A percentile compares a stretch with the other conserved stretches of the same genome.
Conservation (phyloP, 35 echinoderm and acorn worm species). For the Ptychodera flava region DNA sequence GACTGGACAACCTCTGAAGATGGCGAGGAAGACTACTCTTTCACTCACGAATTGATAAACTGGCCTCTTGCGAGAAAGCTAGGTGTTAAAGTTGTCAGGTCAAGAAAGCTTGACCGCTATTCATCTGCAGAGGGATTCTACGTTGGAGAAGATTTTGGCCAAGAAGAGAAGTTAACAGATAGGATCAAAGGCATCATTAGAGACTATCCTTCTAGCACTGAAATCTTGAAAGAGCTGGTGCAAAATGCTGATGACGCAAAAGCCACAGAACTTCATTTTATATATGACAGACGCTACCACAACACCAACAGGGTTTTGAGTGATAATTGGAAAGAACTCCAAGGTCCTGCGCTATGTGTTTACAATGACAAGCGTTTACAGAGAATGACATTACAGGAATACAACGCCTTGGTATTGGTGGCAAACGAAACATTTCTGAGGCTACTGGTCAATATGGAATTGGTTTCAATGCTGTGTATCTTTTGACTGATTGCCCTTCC, state of each 20-base stretch:
- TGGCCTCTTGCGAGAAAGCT: constrained; percentile 14
- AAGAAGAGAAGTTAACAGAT: constrained; percentile 60
- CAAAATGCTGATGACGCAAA: constrained; percentile 97
- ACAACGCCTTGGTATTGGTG: constrained; percentile 51
- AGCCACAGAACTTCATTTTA: constrained; percentile 81
- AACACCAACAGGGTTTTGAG: constrained; percentile 18
- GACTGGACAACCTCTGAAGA: constrained; percentile 27
- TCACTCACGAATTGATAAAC: constrained; percentile 27
- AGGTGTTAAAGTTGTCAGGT: constrained; percentile 37
- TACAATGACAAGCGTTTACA: constrained; percentile 61
- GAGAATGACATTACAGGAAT: constrained; percentile 65
- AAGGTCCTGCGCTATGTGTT: constrained; percentile 48
- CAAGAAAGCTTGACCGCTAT: constrained; percentile 30
- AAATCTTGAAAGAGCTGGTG: constrained; percentile 75
- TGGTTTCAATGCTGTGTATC: constrained; percentile 56
- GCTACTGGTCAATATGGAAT: constrained; percentile 53
- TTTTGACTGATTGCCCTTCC: constrained; percentile 66
- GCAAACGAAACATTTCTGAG: constrained; percentile 31
- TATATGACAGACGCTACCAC: constrained; percentile 55
- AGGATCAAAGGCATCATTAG: constrained; percentile 58
- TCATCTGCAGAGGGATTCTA: background rate
- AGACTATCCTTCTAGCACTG: constrained; percentile 55
- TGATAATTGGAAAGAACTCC: constrained; percentile 18
- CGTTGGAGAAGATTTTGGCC: constrained; percentile 45
- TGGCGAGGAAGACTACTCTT: background rate